Conservation (phyloP, 2,888 invertebrate species). For the Matsumyia berberina region DNA sequence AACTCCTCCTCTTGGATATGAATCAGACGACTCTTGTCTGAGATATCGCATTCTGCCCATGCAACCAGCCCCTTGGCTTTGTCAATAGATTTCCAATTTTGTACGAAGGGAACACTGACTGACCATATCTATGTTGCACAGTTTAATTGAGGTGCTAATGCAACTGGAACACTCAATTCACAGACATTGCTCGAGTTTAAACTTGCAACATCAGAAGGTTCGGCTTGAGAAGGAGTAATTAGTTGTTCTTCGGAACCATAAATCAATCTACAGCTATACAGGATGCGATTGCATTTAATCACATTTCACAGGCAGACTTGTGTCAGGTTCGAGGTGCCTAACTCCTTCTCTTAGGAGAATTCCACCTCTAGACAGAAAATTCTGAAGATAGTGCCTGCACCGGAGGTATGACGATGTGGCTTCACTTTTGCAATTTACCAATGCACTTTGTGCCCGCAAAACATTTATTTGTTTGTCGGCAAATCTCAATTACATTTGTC, state of each 20-base stretch:
- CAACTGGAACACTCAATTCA: conserved; percentile 64
- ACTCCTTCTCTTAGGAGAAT: not conserved
- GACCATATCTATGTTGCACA: conserved; percentile 37
- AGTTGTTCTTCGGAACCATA: conserved; percentile 74
- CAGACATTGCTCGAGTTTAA: conserved; percentile 5
- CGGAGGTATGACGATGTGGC: not conserved
- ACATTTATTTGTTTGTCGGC: conserved; percentile 64
- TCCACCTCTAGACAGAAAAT: conserved; percentile 2
- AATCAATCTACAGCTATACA: conserved; percentile 73
- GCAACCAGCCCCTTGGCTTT: conserved; percentile 10
- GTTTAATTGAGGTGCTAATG: conserved; percentile 65
- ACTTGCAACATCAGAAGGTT: conserved; percentile 8
- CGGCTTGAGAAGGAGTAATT: conserved; percentile 62
- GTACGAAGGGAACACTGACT: conserved; percentile 51
- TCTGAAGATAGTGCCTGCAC: conserved; percentile 7
- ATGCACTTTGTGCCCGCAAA: conserved; percentile 74
- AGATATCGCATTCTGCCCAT: conserved; percentile 38
- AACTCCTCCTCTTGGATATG: conserved; percentile 12
- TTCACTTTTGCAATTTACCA: conserved; percentile 53
- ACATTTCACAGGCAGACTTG: conserved; percentile 56
- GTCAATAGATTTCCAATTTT: conserved; percentile 53
- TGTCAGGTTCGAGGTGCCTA: conserved; percentile 25
- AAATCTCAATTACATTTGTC: conserved; percentile 77
- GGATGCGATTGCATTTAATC: conserved; percentile 71
- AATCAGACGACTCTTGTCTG: conserved; percentile 32